Percentiles rank a stretch among this genome's conserved stretches.
phyloP scores from a whole-genome alignment of 2,797 vertebrate genomes.

The Tauraco hartlaubi region DNA sequence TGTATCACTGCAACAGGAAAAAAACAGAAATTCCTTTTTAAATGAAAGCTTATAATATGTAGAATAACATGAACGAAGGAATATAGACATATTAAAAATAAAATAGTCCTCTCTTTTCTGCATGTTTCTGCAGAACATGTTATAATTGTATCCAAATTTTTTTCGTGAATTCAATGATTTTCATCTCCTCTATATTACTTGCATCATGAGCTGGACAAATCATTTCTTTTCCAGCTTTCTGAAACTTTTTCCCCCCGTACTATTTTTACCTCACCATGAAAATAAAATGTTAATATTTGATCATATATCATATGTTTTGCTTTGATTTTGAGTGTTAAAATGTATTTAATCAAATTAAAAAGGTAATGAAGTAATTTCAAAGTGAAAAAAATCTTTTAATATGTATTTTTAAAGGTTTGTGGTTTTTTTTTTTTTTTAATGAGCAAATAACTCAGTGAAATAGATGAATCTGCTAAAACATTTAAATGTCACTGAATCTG shows the following conservation, averaged over 20 bases:
- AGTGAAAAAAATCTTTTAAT: background rate
- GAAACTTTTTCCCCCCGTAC: too few relatives aligned
- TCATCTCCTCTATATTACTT: background rate
- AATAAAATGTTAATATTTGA: background rate
- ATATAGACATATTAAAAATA: background rate
- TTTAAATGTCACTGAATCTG: background rate
- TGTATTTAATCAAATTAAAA: background rate
- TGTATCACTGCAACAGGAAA: background rate
- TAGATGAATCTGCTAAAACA: background rate
- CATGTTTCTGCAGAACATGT: background rate
- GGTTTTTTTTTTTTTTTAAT: background rate
- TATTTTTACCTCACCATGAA: background rate
- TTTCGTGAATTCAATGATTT: background rate
- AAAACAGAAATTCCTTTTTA: background rate
- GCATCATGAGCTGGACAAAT: background rate
- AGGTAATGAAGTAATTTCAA: background rate
- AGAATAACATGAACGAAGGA: background rate
- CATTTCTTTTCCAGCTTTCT: background rate
- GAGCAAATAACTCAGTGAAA: background rate
- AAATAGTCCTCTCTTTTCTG: background rate
- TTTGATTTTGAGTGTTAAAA: background rate
- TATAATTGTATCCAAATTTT: accelerated
- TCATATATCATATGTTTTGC: background rate
- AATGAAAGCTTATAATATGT: background rate
- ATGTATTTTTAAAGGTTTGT: accelerated